These are phyloP conservation scores for Ctenopoma multispine DNA, from an alignment of 2,797 vertebrate species.

Conservation along the genomic window DNA sequence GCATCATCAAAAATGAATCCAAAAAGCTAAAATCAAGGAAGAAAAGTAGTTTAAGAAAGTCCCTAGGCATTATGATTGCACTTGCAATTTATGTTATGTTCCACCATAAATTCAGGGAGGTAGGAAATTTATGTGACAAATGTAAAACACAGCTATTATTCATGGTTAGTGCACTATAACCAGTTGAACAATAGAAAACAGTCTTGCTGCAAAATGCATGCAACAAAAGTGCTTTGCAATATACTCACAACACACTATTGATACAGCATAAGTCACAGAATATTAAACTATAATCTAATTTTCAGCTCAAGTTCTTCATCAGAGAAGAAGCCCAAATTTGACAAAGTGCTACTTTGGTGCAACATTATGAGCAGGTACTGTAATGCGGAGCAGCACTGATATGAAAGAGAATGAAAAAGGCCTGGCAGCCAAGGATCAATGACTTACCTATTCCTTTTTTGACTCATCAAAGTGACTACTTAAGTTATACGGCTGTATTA, in stretches of 20 bases:
- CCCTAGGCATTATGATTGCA: constrained; percentile 33
- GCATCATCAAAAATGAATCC: constrained; percentile 67
- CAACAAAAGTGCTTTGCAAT: constrained; percentile 20
- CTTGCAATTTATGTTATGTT: constrained; percentile 51
- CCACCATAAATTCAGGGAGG: constrained; percentile 32
- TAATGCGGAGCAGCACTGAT: constrained; percentile 55
- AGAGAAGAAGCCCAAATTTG: constrained; percentile 41
- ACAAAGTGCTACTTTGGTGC: constrained; percentile 51
- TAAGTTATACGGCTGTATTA: constrained; percentile 70
- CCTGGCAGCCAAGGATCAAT: constrained; percentile 66
- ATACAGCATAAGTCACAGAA: constrained; percentile 21
- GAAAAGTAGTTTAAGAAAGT: constrained; percentile 47
- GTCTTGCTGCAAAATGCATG: background rate
- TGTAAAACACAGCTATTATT: constrained; percentile 48
- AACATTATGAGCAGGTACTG: constrained; percentile 48
- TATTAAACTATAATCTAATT: constrained; percentile 34
- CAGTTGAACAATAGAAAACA: constrained; percentile 35
- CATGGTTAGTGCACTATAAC: constrained; percentile 24
- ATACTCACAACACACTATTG: background rate
- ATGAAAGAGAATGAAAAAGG: constrained; percentile 71
- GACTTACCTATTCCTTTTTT: constrained; percentile 71
- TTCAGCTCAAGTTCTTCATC: constrained; percentile 30
- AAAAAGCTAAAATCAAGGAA: constrained; percentile 49
- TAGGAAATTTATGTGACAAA: constrained; percentile 43
- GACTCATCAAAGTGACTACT: constrained; percentile 76